Evolutionary conservation across 2,888 invertebrate species (phyloP).

Genomic region (Anorthoa munda): DNA sequence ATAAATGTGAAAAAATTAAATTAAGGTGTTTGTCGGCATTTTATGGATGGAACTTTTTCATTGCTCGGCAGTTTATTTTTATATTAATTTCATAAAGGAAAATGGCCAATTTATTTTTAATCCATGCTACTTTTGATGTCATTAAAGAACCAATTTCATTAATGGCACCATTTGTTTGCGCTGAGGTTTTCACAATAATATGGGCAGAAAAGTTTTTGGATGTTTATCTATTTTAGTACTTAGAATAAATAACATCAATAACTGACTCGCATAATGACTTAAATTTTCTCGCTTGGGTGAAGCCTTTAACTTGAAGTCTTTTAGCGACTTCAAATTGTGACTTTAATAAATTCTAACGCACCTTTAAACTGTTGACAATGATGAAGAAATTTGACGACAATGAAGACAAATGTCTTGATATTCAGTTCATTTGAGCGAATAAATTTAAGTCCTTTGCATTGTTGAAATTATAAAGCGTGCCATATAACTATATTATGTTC

Average conservation of each 20-base stretch:
- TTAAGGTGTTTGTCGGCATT: no score
- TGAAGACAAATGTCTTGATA: slow-evolving; percentile 68
- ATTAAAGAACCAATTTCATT: neutral
- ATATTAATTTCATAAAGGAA: no score
- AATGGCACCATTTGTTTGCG: neutral
- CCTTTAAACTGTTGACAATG: slow-evolving; percentile 71
- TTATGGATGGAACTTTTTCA: no score
- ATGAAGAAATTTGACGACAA: slow-evolving; percentile 66
- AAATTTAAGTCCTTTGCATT: slow-evolving; percentile 29
- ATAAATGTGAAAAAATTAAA: no score
- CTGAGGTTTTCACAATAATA: neutral
- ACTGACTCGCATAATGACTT: slow-evolving; percentile 74
- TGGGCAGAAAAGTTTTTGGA: no score
- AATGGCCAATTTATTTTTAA: neutral
- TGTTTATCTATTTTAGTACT: no score
- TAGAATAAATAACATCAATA: slow-evolving; percentile 84
- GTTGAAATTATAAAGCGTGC: slow-evolving; percentile 33
- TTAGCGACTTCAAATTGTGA: slow-evolving; percentile 79
- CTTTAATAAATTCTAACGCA: slow-evolving; percentile 80
- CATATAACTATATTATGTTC: slow-evolving; percentile 22
- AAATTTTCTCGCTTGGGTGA: slow-evolving; percentile 77
- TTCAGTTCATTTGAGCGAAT: slow-evolving; percentile 65
- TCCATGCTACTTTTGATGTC: neutral
- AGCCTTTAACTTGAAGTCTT: slow-evolving; percentile 78
- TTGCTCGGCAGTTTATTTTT: no score